Evolutionary conservation across 2,888 invertebrate species (phyloP), one percentile per base, ranked within the genome.

Genomic region (Gymnosoma rotundatum): DNA sequence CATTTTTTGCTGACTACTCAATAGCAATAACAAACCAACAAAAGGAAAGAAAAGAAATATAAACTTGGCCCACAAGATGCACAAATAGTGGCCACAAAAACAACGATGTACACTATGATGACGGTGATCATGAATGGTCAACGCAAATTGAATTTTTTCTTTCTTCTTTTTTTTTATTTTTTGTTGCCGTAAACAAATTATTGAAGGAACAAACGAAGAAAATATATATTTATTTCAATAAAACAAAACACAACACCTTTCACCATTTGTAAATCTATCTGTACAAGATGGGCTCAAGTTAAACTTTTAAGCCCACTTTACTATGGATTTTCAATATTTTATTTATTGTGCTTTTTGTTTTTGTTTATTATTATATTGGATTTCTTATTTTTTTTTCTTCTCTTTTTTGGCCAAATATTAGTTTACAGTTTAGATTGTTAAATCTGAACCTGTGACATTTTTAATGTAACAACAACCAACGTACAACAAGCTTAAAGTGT

Each of bases 381-480:
- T 18, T 61, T 52, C 10, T 16, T 66, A 14, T 52, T 58, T 32
- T 42, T 54, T 48, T 69, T 48, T 54, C 21, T n/a, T 74, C 69
- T 69, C 54, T 70, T 54, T 63, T 64, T 78, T 64, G 61, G 12
- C 66, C 32, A 73, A 81, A 81, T 69, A 78, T 84, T 78, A 78
- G 56, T 81, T 84, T 84, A 52, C 69, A 73, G 25, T 72, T 78
- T 7, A 25, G 36, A 32, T 60, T 18, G 45, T 69, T 61, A 6
- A 58, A 74, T 20, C 50, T 81, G 78, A 84, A 84, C 84, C 69
- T 84, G 81, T 84, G 84, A 84, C 84, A 84, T 84, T 84, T 84
- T 54, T 75, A 78, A 69, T 78, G 54, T 60, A 42, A 64, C 64
- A 21, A 58, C 20, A 52, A 60, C 36, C 52, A 66, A 70, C 52